Evolutionary conservation across 2,888 invertebrate species (phyloP).

Genomic region (Lycophotia porphyrea): DNA sequence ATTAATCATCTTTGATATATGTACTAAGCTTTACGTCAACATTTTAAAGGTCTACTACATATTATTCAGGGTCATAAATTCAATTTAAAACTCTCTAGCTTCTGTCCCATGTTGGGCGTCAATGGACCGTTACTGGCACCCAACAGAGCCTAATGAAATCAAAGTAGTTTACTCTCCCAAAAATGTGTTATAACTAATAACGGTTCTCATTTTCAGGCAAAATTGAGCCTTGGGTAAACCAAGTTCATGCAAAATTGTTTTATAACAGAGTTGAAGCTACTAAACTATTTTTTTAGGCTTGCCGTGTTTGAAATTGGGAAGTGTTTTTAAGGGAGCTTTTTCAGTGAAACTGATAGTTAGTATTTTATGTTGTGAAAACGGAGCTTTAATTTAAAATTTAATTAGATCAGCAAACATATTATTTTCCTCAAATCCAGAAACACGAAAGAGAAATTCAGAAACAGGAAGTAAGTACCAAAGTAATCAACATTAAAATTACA

Average conservation of each 20-base stretch:
- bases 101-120: conserved; percentile 35
- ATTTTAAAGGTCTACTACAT: background rate
- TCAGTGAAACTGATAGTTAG: background rate
- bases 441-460: background rate
- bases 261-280: background rate
- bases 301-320: background rate
- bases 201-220: conserved; percentile 26
- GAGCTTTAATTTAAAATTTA: background rate
- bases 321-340: background rate
- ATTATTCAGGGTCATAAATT: conserved; percentile 15
- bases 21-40: conserved; percentile 3
- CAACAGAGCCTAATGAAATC: conserved; percentile 53
- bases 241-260: conserved; percentile 30
- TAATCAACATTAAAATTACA: conserved; percentile 2
- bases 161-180: conserved; percentile 44
- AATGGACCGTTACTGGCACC: conserved; percentile 48
- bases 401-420: background rate
- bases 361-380: background rate
- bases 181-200: conserved; percentile 40
- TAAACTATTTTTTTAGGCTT: background rate
- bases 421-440: background rate
- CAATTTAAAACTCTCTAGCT: conserved; percentile 24
- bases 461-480: background rate
- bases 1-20: background rate
- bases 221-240: conserved; percentile 32